Evolutionary conservation across 2,888 invertebrate genomes (phyloP), one percentile per base, ranked within the genome.

Genomic region (Mythimna lalbum): DNA sequence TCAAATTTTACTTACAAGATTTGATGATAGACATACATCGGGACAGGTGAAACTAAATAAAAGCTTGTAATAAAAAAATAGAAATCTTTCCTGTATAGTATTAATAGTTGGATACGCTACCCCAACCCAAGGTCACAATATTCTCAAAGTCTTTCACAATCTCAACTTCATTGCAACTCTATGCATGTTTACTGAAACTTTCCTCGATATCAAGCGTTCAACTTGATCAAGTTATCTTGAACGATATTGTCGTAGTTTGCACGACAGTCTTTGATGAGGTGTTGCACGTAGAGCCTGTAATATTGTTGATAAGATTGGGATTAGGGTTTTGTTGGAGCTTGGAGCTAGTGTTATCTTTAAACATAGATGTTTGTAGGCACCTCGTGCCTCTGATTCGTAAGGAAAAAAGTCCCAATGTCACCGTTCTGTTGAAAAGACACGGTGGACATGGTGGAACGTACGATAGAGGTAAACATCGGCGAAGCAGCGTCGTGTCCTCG

Each of bases 221-320:
- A 14, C n/a, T 14, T 64, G 56, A 73, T 79, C 53, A 7, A 31
- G 75, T 80, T 74, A 64, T 52, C 49, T 33, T 36, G 21, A 39
- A 49, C 80, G 63, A 77, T 69, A 77, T 75, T 63, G 80, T 77
- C 76, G n/a, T 53, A 47, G 31, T 64, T 64, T 36, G 43, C 36
- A 50, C 64, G 52, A 36, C 52, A 50, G 17, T 76, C 14, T 80
- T 69, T 80, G 69, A 78, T 64, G 39, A 75, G 69, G 56, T 50
- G 17, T 17, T 57, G 33, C 50, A 39, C 47, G 43, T 56, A 33
- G 21, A 75, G 53, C 47, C 27, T 69, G 55, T 78, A 56, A 61
- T 27, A 19, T 36, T 55, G 49, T 49, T 70, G 33, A 56, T 50
- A 21, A 43, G 19, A 47, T 47, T 72, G 23, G 53, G 50, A 57